A percentile compares a stretch with the other conserved stretches of the same genome.
phyloP scores from a whole-genome alignment of 2,113 vertebrate species.

The Poeciliopsis turrubarensis region DNA sequence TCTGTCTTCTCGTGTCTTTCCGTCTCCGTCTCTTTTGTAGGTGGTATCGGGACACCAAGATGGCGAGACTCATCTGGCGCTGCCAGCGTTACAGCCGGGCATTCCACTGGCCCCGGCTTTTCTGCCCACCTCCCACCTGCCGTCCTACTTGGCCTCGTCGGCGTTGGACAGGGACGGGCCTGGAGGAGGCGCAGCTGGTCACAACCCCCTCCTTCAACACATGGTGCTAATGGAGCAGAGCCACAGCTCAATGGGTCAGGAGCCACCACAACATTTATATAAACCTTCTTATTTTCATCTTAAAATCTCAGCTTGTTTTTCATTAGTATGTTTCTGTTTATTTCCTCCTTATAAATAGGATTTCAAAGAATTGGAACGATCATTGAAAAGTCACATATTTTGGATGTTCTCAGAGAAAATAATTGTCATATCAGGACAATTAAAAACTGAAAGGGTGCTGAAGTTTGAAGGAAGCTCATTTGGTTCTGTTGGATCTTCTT shows the following conservation, averaged over 20 bases:
- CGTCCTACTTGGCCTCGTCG: constrained; percentile 89
- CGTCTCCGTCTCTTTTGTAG: constrained; percentile 68
- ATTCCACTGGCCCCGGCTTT: constrained; percentile 84
- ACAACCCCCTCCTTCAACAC: constrained; percentile 92
- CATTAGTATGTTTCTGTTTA: neutral
- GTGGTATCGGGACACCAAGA: constrained; percentile 87
- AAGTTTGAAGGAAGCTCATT: no score
- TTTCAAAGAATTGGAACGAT: neutral
- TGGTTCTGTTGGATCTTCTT: no score
- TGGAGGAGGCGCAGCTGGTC: constrained; percentile 67
- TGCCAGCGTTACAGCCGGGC: constrained; percentile 87
- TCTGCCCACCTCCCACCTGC: constrained; percentile 88
- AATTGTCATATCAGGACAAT: no score
- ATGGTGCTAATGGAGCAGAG: constrained; percentile 94
- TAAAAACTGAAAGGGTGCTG: no score
- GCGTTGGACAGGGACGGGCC: constrained; percentile 86
- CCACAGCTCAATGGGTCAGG: constrained; percentile 85
- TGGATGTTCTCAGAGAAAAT: no score
- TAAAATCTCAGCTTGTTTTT: neutral
- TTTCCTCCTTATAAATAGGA: neutral
- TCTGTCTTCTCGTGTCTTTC: constrained; percentile 5
- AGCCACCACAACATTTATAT: constrained; percentile 11
- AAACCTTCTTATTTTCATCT: constrained; percentile 1
- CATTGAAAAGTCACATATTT: neutral
- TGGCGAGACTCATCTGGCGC: constrained; percentile 83